phyloP scores from a whole-genome alignment of 1,140 invertebrate genomes.

The Solenopsis fugax region DNA sequence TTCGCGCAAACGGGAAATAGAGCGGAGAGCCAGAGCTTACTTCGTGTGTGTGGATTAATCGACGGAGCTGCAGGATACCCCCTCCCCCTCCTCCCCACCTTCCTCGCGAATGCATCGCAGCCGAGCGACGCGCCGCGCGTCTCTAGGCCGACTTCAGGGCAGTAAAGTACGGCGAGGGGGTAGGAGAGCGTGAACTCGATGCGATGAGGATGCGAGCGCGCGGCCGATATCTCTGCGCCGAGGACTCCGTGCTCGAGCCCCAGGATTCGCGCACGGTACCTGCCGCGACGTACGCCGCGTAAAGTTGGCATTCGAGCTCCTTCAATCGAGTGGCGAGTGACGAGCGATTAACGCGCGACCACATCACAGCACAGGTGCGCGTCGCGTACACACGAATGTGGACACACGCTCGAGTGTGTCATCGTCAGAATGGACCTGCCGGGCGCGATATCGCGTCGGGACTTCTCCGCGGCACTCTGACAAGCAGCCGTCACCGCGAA shows the following conservation, averaged over 20 bases:
- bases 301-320: background rate
- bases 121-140: slow-evolving; percentile 25
- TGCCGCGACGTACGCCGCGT: slow-evolving; percentile 13
- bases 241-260: background rate
- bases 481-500: slow-evolving; percentile 11
- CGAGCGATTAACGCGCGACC: background rate
- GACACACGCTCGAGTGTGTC: background rate
- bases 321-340: too few relatives aligned
- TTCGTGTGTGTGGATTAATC: slow-evolving; percentile 34
- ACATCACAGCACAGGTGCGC: background rate
- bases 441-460: background rate
- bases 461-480: background rate
- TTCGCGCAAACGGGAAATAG: slow-evolving; percentile 60
- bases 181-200: background rate
- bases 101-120: slow-evolving; percentile 18
- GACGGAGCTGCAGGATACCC: slow-evolving; percentile 9
- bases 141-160: background rate
- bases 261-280: slow-evolving; percentile 7
- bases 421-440: slow-evolving; percentile 41
- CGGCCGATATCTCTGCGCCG: slow-evolving; percentile 16
- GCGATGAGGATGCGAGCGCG: background rate
- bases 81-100: background rate
- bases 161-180: background rate
- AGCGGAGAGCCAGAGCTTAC: slow-evolving; percentile 69
- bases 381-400: too few relatives aligned